Base-by-base conservation (phyloP, 2,797 vertebrate genomes). In the Thunnus albacares region DNA sequence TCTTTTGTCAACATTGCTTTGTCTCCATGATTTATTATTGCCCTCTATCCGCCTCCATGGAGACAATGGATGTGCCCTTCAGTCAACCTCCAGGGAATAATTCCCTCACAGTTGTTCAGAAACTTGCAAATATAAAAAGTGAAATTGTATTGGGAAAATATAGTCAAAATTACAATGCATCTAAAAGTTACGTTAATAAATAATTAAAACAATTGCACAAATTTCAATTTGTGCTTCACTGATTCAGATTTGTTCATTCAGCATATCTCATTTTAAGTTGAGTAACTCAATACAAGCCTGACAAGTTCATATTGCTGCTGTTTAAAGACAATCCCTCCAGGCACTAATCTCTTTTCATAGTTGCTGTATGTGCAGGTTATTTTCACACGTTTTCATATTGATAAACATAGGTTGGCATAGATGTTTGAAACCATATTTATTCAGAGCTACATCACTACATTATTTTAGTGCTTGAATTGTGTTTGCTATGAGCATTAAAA, bases 301-400 rank as follows among this genome's bases (percentile, higher is more conserved):
- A 85, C 76, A 77, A 69, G 41, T 77, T 65, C 17, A 64, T 69
- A 28, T 77, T 22, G 43, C 15, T 57, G n/a, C 35, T 62, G 15
- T 82, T 77, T 68, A 60, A 69, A 68, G 22, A 33, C 41, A 43
- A 5, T 59, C 65, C 11, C 62, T 38, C 24, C 58, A 71, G 77
- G 35, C 47, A 51, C 64, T 80, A 26, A 74, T 64, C 63, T 58
- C 15, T 72, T 76, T 82, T 49, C 58, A 71, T 33, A 79, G 26
- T 73, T 45, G 69, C 60, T 81, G 72, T 58, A 55, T 83, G 17
- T 71, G 68, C 61, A 82, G 41, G 38, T 82, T 84, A 26, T 65
- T 47, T 82, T 83, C 59, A 41, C 64, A 67, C 1, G 0, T 79
- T 73, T 74, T 30, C 38, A 74, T 71, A 56, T 51, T 75, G 57